Percentiles rank a stretch among this genome's conserved stretches.
phyloP scores from a whole-genome alignment of 2,888 invertebrate genomes.

The Cheilosia vulpina region DNA sequence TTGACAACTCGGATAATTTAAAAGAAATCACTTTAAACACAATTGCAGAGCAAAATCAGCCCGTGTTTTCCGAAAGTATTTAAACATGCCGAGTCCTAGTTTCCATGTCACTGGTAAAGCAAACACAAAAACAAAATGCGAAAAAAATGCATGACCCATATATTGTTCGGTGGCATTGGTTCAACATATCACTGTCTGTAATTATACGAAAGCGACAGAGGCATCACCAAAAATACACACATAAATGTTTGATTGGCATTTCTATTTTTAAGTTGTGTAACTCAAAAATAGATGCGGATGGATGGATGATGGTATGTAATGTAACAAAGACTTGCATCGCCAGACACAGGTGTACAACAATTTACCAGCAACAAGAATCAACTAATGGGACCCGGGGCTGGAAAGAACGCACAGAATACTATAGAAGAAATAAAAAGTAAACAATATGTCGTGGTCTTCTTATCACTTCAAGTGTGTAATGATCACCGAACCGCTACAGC shows the following conservation, averaged over 20 bases:
- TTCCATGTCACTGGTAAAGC: too few species aligned
- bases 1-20: background rate
- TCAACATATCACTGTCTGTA: conserved; percentile 59
- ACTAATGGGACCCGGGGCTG: background rate
- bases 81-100: too few species aligned
- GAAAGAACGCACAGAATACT: background rate
- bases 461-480: conserved; percentile 73
- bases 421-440: conserved; percentile 40
- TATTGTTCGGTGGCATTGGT: conserved; percentile 53
- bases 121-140: too few species aligned
- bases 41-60: too few species aligned
- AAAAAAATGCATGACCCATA: conserved; percentile 34
- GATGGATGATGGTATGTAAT: background rate
- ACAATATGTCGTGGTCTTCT: conserved; percentile 72
- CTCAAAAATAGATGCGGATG: conserved; percentile 7
- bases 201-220: conserved; percentile 38
- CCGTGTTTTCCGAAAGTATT: too few species aligned
- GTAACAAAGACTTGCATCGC: conserved; percentile 24
- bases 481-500: conserved; percentile 64
- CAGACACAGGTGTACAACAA: conserved; percentile 33
- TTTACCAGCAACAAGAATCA: background rate
- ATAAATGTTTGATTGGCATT: conserved; percentile 37
- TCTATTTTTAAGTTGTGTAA: conserved; percentile 46
- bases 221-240: conserved; percentile 42
- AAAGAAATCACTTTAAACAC: background rate